Conservation (phyloP, 1,140 invertebrate species). For the Orius laevigatus region DNA sequence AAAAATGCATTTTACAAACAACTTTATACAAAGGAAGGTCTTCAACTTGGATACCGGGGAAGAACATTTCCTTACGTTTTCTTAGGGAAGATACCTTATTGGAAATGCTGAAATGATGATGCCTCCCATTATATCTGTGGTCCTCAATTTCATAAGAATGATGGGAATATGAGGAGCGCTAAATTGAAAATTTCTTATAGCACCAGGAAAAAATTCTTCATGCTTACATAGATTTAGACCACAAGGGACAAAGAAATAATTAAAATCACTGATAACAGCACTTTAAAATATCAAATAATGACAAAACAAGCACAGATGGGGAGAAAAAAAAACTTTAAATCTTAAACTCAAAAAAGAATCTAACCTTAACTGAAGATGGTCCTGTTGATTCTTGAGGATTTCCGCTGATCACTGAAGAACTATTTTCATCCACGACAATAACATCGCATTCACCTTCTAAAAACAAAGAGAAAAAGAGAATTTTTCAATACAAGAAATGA, state of each 20-base stretch:
- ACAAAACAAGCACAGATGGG: conserved; percentile 5
- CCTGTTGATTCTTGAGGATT: conserved; percentile 35
- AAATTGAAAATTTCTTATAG: conserved; percentile 7
- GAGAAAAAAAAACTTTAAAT: background rate
- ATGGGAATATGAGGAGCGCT: conserved; percentile 15
- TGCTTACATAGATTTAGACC: too few relatives aligned
- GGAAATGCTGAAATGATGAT: conserved; percentile 14
- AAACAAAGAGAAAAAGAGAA: background rate
- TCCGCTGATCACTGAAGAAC: conserved; percentile 58
- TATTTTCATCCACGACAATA: conserved; percentile 77
- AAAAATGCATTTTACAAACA: background rate
- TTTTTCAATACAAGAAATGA: background rate
- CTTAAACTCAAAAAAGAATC: conserved; percentile 14
- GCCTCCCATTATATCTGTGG: conserved; percentile 15
- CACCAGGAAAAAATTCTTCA: too few relatives aligned
- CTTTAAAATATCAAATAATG: too few relatives aligned
- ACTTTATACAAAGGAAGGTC: too few relatives aligned
- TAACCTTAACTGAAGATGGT: conserved; percentile 69
- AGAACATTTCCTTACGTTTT: background rate
- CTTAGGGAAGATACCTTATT: conserved; percentile 15
- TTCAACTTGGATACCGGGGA: too few relatives aligned
- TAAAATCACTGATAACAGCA: too few relatives aligned
- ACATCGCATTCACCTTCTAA: conserved; percentile 67
- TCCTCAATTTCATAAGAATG: conserved; percentile 19
- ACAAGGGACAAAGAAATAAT: too few relatives aligned